Base-by-base conservation (phyloP, 1,140 invertebrate genomes). In the Trachelipus rathkii region DNA sequence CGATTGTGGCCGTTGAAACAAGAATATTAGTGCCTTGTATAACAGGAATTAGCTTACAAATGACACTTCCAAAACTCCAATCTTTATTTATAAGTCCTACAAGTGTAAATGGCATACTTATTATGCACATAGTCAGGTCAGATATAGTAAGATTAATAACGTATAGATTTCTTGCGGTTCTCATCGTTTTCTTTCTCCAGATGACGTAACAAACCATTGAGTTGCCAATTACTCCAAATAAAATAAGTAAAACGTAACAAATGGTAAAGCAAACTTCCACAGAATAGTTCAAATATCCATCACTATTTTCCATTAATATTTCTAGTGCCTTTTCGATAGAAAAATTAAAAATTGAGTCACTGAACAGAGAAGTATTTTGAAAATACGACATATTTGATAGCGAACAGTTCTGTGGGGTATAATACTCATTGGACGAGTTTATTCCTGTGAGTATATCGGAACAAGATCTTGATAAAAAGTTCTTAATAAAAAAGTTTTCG, bases 81-180 rank as follows among this genome's bases (percentile, higher is more conserved):
- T 84, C 82, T 44, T 82, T 81, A 45, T 83, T 80, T n/a, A 87
- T 79, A 9, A 86, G 79, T 23, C 79, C 78, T 19, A 88, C 85
- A n/a, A 89, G 81, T 66, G 89, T 89, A 78, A 89, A 86, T 0
- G 89, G 89, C 84, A 89, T 88, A n/a, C 87, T 88, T 77, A 89
- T 85, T 46, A 87, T 66, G 81, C 88, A 89, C 53, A 89, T 83
- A 4, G 86, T 87, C 13, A 89, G 84, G 82, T 89, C 89, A 0
- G 89, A 88, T n/a, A 88, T 84, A 24, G 88, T 87, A 66, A 89
- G 82, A 82, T 89, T 89, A 33, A 89, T 84, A 73, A 90, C 89
- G 84, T 89, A 90, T 21, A 89, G 85, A 83, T 90, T 90, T 15
- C 89, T 82, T 0, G 89, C 86, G 5, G 89, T 89, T 21, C 88